A percentile compares a stretch with the other conserved stretches of the same genome.
phyloP scores from a whole-genome alignment of 2,113 vertebrate genomes.

The Grus americana region DNA sequence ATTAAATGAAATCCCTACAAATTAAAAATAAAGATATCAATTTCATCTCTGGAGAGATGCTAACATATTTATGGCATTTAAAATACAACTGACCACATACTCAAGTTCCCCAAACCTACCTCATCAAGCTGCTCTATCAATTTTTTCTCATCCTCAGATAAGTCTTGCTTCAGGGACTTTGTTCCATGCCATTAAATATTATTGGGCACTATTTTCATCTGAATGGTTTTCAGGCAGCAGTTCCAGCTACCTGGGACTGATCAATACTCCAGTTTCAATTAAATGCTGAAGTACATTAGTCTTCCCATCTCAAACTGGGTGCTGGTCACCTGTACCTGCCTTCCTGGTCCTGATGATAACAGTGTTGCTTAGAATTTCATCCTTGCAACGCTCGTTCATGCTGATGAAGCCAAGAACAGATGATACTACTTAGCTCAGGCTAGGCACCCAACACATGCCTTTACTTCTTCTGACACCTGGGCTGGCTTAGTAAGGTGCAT shows the following conservation, averaged over 20 bases:
- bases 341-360: neutral
- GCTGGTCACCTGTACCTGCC: no score
- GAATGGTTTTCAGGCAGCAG: neutral
- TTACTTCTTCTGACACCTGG: neutral
- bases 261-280: neutral
- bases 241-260: neutral
- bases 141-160: neutral
- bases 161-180: neutral
- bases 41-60: neutral
- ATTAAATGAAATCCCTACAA: neutral
- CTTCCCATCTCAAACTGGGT: neutral
- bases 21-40: neutral
- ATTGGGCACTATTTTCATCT: neutral
- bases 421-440: neutral
- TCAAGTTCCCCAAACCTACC: neutral
- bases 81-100: neutral
- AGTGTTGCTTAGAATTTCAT: neutral
- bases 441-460: neutral
- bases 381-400: neutral
- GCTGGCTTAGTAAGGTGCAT: neutral
- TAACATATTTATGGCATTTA: neutral
- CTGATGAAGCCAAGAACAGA: neutral
- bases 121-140: neutral
- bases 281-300: neutral
- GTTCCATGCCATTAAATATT: neutral